Percentiles rank a stretch among this genome's conserved stretches.
These are phyloP conservation scores for Rallus limicola DNA, from an alignment of 2,113 vertebrate genomes.

Conservation along the genomic window DNA sequence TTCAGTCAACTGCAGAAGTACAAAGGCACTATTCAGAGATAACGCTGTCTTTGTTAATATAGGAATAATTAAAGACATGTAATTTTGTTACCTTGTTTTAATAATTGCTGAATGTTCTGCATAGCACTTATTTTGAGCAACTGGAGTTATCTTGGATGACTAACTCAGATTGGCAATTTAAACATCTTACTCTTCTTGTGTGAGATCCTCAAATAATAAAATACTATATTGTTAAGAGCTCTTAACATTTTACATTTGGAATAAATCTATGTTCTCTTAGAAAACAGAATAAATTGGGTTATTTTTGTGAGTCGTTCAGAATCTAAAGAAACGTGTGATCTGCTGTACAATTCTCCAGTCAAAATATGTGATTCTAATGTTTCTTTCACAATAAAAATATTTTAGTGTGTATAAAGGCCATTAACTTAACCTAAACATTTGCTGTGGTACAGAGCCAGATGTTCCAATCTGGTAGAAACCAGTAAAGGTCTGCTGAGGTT, in stretches of 20 bases:
- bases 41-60: constrained; percentile 40
- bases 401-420: background rate
- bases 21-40: constrained; percentile 62
- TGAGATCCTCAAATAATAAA: constrained; percentile 6
- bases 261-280: background rate
- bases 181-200: background rate
- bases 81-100: constrained; percentile 67
- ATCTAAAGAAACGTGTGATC: background rate
- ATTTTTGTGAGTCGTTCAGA: background rate
- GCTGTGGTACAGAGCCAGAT: constrained; percentile 24
- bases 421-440: constrained; percentile 50
- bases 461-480: constrained; percentile 24
- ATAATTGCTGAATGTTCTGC: constrained; percentile 49
- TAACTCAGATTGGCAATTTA: constrained; percentile 20
- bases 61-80: constrained; percentile 65
- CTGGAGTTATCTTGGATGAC: constrained; percentile 21
- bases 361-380: background rate
- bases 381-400: background rate
- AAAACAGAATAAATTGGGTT: background rate
- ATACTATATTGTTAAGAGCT: background rate
- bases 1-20: constrained; percentile 61
- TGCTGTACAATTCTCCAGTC: background rate
- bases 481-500: constrained; percentile 39
- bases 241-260: background rate
- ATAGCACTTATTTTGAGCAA: constrained; percentile 15